Percentiles rank a stretch among this genome's conserved stretches.
These are phyloP conservation scores for Agrochola lychnidis DNA, from an alignment of 2,888 invertebrate species.

Conservation along the genomic window DNA sequence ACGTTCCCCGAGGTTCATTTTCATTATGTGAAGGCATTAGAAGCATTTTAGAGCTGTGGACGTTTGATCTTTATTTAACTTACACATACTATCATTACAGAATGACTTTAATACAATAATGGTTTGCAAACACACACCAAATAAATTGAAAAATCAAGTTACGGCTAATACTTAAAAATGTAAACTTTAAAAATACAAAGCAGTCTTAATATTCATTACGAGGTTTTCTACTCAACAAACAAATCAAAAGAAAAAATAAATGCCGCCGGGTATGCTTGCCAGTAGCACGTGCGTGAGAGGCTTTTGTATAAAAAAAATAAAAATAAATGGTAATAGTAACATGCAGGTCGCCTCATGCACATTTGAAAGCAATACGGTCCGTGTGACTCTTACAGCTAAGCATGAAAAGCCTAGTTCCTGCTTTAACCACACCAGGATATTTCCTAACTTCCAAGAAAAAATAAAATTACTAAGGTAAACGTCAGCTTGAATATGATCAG, in stretches of 20 bases:
- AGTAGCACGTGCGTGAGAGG: neutral
- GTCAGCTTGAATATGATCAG: slow-evolving; percentile 22
- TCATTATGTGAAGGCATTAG: neutral
- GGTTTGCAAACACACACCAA: too few species aligned
- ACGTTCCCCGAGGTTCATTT: neutral
- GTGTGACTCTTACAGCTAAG: neutral
- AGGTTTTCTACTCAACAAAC: neutral
- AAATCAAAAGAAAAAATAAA: neutral
- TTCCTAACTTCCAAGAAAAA: slow-evolving; percentile 54
- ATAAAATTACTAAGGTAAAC: slow-evolving; percentile 20
- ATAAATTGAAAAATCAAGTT: too few species aligned
- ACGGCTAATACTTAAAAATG: too few species aligned
- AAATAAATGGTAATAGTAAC: too few species aligned
- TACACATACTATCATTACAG: too few species aligned
- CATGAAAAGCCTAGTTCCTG: neutral
- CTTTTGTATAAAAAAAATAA: neutral
- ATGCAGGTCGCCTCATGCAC: slow-evolving; percentile 4
- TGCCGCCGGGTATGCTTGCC: neutral
- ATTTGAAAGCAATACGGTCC: neutral
- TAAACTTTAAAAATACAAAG: too few species aligned
- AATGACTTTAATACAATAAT: too few species aligned
- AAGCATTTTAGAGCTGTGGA: neutral
- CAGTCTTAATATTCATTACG: neutral
- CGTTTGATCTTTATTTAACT: too few species aligned
- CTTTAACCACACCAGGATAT: neutral